Evolutionary conservation across 2,113 vertebrate species (phyloP), one percentile per base, ranked within the genome.

Genomic region (Puffinus mauretanicus): DNA sequence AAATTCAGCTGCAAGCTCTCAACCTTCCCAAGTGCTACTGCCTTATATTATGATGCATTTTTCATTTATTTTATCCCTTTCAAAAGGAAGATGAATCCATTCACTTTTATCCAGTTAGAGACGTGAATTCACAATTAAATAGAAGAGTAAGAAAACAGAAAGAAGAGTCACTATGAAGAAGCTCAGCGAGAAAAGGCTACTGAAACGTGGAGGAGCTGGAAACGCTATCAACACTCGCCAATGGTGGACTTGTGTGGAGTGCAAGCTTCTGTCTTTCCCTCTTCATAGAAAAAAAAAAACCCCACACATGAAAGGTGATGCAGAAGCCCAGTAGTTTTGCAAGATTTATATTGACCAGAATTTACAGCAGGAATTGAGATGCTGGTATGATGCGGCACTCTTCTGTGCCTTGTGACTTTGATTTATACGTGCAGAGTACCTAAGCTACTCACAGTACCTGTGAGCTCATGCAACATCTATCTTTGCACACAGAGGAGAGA

Each of bases 1-100:
- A 91, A 94, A 93, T 30, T 82, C 77, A 91, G 54, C 86, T 93
- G 80, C 82, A 88, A 91, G 60, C 67, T 78, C 88, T 94, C 83
- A 82, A 76, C 32, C 18, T 38, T 89, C 49, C 57, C 29, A 88
- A 72, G 60, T 65, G 78, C 40, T 87, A 79, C 29, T 57, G 66
- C n/a, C 47, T 85, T 62, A 15, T 4, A 51, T 32, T 73, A 40
- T 16, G 29, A 55, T 44, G 40, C 12, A 66, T 54, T 91, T 92
- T 69, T 24, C 27, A 88, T 86, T 87, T 80, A 57, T 73, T 85
- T 85, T 52, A 61, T 36, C 32, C n/a, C 32, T 87, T 90, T 80
- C 72, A 70, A 82, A 89, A 91, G 51, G 24, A 57, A 46, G 36
- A 73, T 46, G 4, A 69, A 94, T 65, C 29, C 36, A 26, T 25